These are phyloP conservation scores for Leucoptera coffeella DNA, from an alignment of 2,888 invertebrate species.

Conservation along the genomic window DNA sequence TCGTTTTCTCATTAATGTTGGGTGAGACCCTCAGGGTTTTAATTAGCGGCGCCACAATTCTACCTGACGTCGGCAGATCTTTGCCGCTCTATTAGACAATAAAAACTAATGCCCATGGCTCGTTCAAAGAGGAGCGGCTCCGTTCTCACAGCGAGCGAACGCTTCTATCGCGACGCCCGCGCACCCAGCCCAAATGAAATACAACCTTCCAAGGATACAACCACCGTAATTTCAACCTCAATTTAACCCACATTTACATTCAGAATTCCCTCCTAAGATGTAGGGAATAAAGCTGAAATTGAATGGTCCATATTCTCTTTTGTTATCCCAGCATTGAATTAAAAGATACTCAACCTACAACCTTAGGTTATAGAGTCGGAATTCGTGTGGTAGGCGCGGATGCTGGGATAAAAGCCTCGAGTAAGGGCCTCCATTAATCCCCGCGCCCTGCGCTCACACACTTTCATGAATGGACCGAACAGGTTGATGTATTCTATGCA, in stretches of 20 bases:
- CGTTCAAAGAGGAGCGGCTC: conserved; percentile 24
- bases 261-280: background rate
- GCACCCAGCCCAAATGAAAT: conserved; percentile 28
- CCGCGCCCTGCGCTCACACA: conserved; percentile 53
- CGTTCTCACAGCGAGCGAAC: conserved; percentile 30
- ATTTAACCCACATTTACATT: conserved; percentile 8
- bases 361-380: background rate
- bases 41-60: conserved; percentile 43
- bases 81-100: conserved; percentile 46
- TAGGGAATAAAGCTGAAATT: too few species aligned
- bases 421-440: conserved; percentile 47
- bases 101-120: conserved; percentile 44
- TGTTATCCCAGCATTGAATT: too few species aligned
- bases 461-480: conserved; percentile 53
- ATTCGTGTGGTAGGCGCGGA: conserved; percentile 5
- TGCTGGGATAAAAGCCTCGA: conserved; percentile 21
- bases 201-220: conserved; percentile 51
- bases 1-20: conserved; percentile 23
- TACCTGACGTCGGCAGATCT: conserved; percentile 45
- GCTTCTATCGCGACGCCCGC: conserved; percentile 13
- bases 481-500: conserved; percentile 44
- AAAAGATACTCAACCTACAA: too few species aligned
- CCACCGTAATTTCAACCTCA: conserved; percentile 35
- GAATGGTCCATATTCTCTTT: too few species aligned
- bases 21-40: conserved; percentile 28